Evolutionary conservation across 1,140 invertebrate genomes (phyloP), one percentile per base, ranked within the genome.

Genomic region (Hylaeus anthracinus): DNA sequence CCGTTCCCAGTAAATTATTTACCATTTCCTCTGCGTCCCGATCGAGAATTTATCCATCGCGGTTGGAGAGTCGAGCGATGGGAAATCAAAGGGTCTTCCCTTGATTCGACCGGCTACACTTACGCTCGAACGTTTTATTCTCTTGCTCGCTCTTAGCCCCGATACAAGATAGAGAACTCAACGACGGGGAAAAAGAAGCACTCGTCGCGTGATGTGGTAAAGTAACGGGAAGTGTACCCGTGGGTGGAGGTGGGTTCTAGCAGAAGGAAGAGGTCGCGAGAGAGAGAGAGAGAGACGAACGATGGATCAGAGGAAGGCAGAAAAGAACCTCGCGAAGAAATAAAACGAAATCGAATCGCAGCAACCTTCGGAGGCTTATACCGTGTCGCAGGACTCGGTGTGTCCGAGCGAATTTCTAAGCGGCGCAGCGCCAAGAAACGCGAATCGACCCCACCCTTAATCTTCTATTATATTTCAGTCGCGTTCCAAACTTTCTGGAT

Each of bases 341-440:
- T 73, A 86, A 89, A 83, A 85, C 70, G 65, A 86, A 85, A 88
- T 82, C 83, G 74, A 83, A 87, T 88, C 87, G 85, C 67, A 66
- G 84, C 75, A 79, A 81, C 77, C 81, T 45, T 81, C 48, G 41
- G 69, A 72, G 79, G 66, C 75, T 82, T 77, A 63, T 55, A 43
- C 72, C 56, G 14, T 53, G 55, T 64, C 56, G 60, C 60, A 63
- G 71, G 56, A 55, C 63, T 81, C 74, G 55, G 53, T 15, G 61
- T 78, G 81, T 48, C 61, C 82, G 58, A 53, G 69, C 63, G 74
- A 84, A 84, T 70, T 84, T 84, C 74, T 66, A 76, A 76, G 26
- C 26, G 56, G 51, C 0, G 51, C 26, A 26, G 26, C 26, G 26
- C 43, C 15, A 26, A 67, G 64, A 48, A 56, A 70, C 63, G 60